phyloP scores from a whole-genome alignment of 2,113 vertebrate species.

The Nesoenas mayeri region DNA sequence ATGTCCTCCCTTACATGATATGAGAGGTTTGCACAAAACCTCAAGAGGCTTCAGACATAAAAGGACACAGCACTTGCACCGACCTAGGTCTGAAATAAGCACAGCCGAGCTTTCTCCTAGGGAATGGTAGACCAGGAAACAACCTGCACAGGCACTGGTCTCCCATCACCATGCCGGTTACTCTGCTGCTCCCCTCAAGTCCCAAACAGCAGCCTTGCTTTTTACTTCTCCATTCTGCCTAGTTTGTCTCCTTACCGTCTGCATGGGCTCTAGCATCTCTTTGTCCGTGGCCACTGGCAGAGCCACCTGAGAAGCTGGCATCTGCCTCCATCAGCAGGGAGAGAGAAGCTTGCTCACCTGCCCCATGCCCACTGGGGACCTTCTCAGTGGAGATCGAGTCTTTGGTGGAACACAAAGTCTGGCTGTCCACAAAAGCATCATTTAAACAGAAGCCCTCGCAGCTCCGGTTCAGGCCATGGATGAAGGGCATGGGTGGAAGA shows the following conservation, averaged over 20 bases:
- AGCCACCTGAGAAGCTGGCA: slow-evolving; percentile 50
- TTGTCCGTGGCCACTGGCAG: slow-evolving; percentile 13
- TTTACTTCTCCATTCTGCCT: background rate
- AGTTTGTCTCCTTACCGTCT: slow-evolving; percentile 70
- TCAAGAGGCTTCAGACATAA: background rate
- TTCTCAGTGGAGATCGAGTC: slow-evolving; percentile 12
- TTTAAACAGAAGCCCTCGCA: slow-evolving; percentile 72
- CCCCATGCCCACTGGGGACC: slow-evolving; percentile 47
- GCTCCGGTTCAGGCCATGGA: slow-evolving; percentile 79
- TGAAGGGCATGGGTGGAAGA: slow-evolving; percentile 77
- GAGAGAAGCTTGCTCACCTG: slow-evolving; percentile 62
- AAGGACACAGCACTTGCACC: background rate
- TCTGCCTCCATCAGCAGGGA: slow-evolving; percentile 64
- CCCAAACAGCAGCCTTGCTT: background rate
- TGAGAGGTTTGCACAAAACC: background rate
- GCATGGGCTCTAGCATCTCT: slow-evolving; percentile 55
- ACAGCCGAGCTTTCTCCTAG: background rate
- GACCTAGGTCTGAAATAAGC: background rate
- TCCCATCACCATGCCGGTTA: background rate
- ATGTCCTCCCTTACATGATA: rapidly evolving
- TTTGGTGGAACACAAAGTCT: slow-evolving; percentile 36
- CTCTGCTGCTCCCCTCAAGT: background rate
- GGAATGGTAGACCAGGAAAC: background rate
- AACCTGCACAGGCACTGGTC: background rate
- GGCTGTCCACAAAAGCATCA: slow-evolving; percentile 27